Conservation (phyloP, 1,140 invertebrate genomes). For the Cyrtorhinus lividipennis region DNA sequence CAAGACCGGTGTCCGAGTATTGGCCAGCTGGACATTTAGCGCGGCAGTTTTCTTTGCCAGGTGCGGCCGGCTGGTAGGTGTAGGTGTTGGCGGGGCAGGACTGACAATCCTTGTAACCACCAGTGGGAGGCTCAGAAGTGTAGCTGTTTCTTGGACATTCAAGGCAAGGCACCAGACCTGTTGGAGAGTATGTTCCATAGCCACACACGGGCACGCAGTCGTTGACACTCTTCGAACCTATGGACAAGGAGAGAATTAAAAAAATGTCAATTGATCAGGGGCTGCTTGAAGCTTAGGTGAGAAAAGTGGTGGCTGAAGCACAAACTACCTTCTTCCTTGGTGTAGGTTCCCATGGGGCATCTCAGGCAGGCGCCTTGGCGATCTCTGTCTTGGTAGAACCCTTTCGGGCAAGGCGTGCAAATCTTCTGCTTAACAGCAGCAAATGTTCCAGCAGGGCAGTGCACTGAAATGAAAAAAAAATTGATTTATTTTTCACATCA, state of each 20-base stretch:
- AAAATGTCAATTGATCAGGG: no score
- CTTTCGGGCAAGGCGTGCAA: constrained; percentile 76
- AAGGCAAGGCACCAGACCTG: constrained; percentile 83
- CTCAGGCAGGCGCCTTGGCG: constrained; percentile 71
- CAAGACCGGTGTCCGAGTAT: constrained; percentile 81
- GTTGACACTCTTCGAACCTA: constrained; percentile 52
- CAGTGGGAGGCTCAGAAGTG: constrained; percentile 69
- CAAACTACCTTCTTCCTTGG: constrained; percentile 61
- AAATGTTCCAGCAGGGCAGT: constrained; percentile 89
- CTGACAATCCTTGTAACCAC: constrained; percentile 88
- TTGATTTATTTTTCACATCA: not conserved
- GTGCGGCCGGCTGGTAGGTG: constrained; percentile 82
- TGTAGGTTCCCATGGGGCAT: constrained; percentile 86
- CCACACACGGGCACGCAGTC: constrained; percentile 89
- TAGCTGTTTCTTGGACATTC: constrained; percentile 90
- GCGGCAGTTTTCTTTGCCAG: constrained; percentile 68
- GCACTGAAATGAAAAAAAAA: constrained; percentile 43
- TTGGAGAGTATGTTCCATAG: constrained; percentile 88
- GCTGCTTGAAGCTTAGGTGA: no score
- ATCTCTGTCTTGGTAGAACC: constrained; percentile 84
- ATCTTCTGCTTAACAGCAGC: constrained; percentile 71
- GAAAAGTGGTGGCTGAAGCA: not conserved
- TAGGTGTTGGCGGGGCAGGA: constrained; percentile 79
- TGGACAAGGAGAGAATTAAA: constrained; percentile 9
- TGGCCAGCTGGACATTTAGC: constrained; percentile 80